Base-by-base conservation (phyloP, 2,797 vertebrate species). In the Dicrostonyx torquatus region DNA sequence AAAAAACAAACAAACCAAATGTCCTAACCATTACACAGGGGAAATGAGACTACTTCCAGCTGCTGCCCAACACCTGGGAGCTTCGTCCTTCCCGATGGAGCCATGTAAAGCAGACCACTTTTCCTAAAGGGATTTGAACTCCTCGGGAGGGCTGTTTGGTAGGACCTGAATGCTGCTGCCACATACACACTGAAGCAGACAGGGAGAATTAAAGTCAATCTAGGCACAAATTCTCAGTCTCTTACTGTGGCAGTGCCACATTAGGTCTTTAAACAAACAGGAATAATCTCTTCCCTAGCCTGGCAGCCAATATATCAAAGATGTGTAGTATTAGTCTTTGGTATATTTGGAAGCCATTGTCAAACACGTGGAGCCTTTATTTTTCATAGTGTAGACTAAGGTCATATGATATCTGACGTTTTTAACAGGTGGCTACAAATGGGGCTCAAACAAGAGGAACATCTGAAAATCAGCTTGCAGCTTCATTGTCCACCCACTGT, bases 211-310 rank as follows among this genome's bases (percentile, higher is more conserved):
- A 97, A 84, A 95, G 95, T 26, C 83, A 97, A 94, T 97, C 98
- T 97, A 96, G 97, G 90, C 97, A 96, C 91, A 98, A 97, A 97
- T 95, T 98, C 97, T 93, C 89, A 53, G 92, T 94, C 80, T 96
- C 93, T 78, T 92, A 97, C 97, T 96, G 97, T 96, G 96, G 79
- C 75, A 78, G 92, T 87, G 84, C 95, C 97, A 97, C 93, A 97
- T 78, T 78, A 96, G 60, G 87, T 43, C 89, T 90, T 58, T 92
- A 89, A 95, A 90, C 55, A 82, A 9, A 18, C 2, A n/a, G 48
- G 96, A 97, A 90, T 95, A 93, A 83, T 91, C 95, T 95, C 96
- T 96, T 94, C 95, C 97, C 90, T 82, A 96, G 77, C 91, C 48
- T 96, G 64, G 45, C 17, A 17, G 89, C 88, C 96, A 94, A 98